Conservation (phyloP, 2,888 invertebrate genomes). For the Drosophila rubida region DNA sequence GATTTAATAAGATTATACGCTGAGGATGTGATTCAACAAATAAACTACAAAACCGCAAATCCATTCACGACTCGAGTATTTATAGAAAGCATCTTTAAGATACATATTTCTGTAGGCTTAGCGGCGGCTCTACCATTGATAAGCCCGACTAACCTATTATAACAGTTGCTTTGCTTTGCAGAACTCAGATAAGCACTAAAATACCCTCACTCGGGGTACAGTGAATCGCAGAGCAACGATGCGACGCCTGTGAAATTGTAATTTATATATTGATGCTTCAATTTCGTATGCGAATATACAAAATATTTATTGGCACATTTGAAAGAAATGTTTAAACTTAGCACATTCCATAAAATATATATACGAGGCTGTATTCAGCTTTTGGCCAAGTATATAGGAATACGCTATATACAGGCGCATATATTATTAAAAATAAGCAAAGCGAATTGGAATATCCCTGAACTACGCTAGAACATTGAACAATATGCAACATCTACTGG, state of each 20-base stretch:
- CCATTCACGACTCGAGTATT: constrained; percentile 4
- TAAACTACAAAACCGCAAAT: neutral
- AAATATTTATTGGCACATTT: constrained; percentile 34
- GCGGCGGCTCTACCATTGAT: neutral
- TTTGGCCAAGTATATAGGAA: neutral
- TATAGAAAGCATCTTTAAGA: constrained; percentile 1
- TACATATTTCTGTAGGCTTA: neutral
- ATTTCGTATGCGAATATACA: constrained; percentile 16
- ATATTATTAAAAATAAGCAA: constrained; percentile 7
- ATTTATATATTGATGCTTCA: constrained; percentile 10
- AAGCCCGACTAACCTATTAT: constrained; percentile 4
- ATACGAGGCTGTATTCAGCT: neutral
- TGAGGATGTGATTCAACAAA: constrained; percentile 48
- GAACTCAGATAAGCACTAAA: neutral
- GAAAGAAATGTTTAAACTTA: constrained; percentile 33
- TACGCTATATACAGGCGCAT: neutral
- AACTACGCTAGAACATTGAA: constrained; percentile 49
- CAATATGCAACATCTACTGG: constrained; percentile 5
- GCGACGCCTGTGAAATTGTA: neutral
- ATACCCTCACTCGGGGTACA: neutral
- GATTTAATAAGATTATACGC: constrained; percentile 19
- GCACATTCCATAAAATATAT: constrained; percentile 37
- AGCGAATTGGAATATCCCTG: constrained; percentile 58
- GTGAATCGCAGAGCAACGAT: neutral
- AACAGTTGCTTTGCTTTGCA: neutral